Percentiles rank a stretch among this genome's conserved stretches.
phyloP scores from a whole-genome alignment of 2,888 invertebrate species.

The Deroplatys truncata region DNA sequence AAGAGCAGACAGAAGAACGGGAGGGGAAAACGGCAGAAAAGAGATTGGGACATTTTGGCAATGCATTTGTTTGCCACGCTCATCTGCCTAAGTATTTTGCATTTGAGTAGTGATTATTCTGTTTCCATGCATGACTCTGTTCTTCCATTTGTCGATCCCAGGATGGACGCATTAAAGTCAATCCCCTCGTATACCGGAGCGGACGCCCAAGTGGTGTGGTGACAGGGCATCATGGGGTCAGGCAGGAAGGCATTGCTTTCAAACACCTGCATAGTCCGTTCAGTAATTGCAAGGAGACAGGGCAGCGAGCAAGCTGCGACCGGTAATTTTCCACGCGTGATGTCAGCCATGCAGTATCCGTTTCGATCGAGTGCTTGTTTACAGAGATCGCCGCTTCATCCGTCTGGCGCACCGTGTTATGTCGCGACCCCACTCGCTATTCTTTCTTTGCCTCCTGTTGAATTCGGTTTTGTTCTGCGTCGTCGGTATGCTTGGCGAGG shows the following conservation, averaged over 20 bases:
- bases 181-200: not conserved
- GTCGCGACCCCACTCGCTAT: not conserved
- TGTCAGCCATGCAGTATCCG: not conserved
- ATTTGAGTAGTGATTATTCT: too few species aligned
- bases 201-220: not conserved
- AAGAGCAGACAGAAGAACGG: too few species aligned
- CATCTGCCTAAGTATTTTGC: too few species aligned
- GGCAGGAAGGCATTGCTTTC: not conserved
- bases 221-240: not conserved
- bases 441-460: not conserved
- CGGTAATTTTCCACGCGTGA: slow-evolving; percentile 5
- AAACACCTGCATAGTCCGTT: not conserved
- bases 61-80: too few species aligned
- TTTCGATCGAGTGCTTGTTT: not conserved
- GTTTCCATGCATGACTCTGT: too few species aligned
- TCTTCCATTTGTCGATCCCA: too few species aligned
- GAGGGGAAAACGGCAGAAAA: too few species aligned
- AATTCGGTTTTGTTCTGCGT: not conserved
- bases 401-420: not conserved
- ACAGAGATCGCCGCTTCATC: not conserved
- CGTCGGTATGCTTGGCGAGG: not conserved
- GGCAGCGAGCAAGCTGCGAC: not conserved
- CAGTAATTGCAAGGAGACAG: not conserved
- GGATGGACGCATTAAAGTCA: not conserved
- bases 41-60: too few species aligned